Evolutionary conservation across 2,113 vertebrate genomes (phyloP).

Genomic region (Neoarius graeffei): DNA sequence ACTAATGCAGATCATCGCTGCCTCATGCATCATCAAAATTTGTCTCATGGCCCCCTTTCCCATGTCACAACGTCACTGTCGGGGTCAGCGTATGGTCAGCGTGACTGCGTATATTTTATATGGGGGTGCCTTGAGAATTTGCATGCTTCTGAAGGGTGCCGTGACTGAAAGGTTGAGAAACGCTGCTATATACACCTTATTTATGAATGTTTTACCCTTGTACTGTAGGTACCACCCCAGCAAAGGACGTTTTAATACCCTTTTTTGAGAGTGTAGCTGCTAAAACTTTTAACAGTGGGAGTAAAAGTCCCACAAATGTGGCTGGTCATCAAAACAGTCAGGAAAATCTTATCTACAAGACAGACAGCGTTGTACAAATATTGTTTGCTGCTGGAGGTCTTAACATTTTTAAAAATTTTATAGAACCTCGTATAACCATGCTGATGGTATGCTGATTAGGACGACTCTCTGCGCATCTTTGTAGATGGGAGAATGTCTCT

Average conservation of each 20-base stretch:
- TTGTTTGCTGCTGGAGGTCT: background rate
- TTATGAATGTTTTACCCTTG: background rate
- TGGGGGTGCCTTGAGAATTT: too few species aligned
- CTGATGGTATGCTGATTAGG: too few species aligned
- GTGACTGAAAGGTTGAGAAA: too few species aligned
- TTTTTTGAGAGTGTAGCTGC: background rate
- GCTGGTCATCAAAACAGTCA: background rate
- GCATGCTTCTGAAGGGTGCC: too few species aligned
- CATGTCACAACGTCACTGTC: too few species aligned
- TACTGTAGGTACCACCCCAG: background rate
- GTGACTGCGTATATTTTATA: too few species aligned
- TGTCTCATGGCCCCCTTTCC: too few species aligned
- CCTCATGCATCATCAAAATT: too few species aligned
- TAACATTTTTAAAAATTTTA: background rate
- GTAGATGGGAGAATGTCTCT: background rate
- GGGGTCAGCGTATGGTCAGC: too few species aligned
- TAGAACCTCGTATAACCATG: background rate
- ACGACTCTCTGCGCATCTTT: background rate
- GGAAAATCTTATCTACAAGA: background rate
- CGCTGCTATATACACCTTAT: background rate
- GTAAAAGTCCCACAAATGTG: background rate
- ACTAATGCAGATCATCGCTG: too few species aligned
- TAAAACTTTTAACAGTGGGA: background rate
- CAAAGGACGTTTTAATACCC: background rate
- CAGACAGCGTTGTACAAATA: background rate